phyloP scores from a whole-genome alignment of 2,797 vertebrate species.

The Periparus ater region DNA sequence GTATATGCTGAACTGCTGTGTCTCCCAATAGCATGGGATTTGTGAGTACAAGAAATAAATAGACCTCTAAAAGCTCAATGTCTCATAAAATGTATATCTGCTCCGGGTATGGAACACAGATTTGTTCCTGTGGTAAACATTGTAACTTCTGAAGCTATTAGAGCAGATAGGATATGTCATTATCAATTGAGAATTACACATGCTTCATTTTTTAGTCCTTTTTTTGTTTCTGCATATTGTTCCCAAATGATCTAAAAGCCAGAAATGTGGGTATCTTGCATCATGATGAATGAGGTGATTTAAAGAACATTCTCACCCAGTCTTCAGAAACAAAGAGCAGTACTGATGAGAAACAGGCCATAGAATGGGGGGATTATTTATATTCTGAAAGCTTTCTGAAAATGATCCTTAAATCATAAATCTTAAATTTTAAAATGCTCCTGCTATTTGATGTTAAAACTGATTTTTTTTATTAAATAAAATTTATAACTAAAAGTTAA shows the following conservation, averaged over 20 bases:
- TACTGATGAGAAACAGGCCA: not conserved
- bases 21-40: not conserved
- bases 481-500: not conserved
- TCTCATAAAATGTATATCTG: not conserved
- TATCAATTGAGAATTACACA: not conserved
- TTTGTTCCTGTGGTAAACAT: not conserved
- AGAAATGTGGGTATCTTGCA: not conserved
- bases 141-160: not conserved
- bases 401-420: not conserved
- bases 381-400: not conserved
- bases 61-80: not conserved
- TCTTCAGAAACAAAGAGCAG: not conserved
- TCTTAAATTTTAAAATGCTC: not conserved
- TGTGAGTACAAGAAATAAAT: not conserved
- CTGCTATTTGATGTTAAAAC: not conserved
- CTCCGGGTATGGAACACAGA: not conserved
- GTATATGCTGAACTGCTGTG: not conserved
- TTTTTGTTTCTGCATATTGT: not conserved
- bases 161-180: not conserved
- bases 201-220: not conserved
- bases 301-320: not conserved
- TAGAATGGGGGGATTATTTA: not conserved
- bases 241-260: not conserved
- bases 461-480: not conserved
- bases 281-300: not conserved